Evolutionary conservation across 2,113 vertebrate species (phyloP).

Genomic region (Crotalus viridis): DNA sequence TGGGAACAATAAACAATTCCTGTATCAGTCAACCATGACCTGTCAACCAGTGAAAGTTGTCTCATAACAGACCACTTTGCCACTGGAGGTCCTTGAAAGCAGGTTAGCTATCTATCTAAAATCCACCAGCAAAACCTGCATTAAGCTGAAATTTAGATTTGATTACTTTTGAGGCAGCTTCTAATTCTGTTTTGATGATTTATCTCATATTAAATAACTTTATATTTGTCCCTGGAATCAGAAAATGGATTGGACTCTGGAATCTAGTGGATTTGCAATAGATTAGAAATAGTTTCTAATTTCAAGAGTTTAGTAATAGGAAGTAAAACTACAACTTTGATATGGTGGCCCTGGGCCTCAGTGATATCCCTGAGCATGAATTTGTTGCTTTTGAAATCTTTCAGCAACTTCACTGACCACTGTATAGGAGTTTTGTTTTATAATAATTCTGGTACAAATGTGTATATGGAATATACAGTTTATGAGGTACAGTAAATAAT

Average conservation of each 20-base stretch:
- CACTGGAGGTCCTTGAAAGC: background rate
- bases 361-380: background rate
- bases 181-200: background rate
- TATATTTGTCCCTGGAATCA: background rate
- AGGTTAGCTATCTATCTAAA: background rate
- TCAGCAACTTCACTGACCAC: background rate
- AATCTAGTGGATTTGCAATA: background rate
- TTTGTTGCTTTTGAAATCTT: background rate
- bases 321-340: background rate
- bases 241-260: background rate
- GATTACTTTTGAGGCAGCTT: background rate
- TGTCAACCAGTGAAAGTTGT: background rate
- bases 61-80: background rate
- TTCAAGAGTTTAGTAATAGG: too few species aligned
- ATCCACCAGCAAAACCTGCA: background rate
- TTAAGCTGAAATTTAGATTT: background rate
- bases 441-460: background rate
- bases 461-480: background rate
- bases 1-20: background rate
- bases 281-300: background rate
- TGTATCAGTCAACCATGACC: background rate
- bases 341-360: too few species aligned
- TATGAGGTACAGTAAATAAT: background rate
- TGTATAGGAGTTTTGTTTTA: background rate
- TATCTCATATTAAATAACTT: background rate